Percentiles rank a stretch among this genome's conserved stretches.
phyloP scores from a whole-genome alignment of 1,140 invertebrate species.

The Lithobius niger region DNA sequence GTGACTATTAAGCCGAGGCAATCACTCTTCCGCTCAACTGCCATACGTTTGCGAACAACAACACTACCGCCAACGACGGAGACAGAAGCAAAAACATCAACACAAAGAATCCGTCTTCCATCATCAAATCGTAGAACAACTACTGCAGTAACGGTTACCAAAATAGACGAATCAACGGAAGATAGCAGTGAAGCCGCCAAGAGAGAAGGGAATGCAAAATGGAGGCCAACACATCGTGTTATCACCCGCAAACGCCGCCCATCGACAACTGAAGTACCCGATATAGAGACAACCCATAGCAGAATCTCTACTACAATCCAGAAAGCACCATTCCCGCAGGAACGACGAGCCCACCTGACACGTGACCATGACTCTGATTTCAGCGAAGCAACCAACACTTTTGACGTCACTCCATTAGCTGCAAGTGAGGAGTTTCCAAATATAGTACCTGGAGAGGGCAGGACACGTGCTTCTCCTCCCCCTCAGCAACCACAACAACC shows the following conservation, averaged over 20 bases:
- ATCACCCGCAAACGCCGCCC: not conserved
- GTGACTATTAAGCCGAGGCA: not conserved
- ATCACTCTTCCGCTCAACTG: not conserved
- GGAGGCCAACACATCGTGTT: not conserved
- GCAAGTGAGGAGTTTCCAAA: not conserved
- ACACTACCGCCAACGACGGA: not conserved
- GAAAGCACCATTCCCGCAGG: not conserved
- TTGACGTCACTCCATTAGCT: not conserved
- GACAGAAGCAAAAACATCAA: not conserved
- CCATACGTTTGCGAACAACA: not conserved
- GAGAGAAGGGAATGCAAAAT: not conserved
- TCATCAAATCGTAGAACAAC: not conserved
- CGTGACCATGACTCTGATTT: not conserved
- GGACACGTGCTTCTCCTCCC: not conserved
- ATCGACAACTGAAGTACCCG: too few species aligned
- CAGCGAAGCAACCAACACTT: not conserved
- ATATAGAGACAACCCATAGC: not conserved
- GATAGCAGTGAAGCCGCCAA: not conserved
- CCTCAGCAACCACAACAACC: not conserved
- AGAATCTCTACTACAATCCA: not conserved
- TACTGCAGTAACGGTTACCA: not conserved
- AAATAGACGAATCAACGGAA: not conserved
- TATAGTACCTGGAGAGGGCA: not conserved
- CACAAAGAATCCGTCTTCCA: not conserved
- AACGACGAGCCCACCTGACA: too few species aligned